phyloP scores from a whole-genome alignment of 2,113 vertebrate species.

The Ancistrus triradiatus region DNA sequence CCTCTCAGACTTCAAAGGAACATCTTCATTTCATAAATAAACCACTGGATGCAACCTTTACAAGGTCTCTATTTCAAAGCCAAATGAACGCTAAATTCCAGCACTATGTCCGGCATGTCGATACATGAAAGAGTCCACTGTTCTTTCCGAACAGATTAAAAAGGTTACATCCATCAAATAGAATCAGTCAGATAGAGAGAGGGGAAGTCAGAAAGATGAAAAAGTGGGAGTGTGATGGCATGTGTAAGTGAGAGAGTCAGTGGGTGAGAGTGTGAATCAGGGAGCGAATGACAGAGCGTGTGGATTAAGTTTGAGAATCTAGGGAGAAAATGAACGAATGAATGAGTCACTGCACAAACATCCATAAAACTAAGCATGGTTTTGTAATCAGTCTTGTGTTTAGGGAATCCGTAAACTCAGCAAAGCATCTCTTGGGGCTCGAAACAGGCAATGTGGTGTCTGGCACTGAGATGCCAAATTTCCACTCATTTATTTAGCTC shows the following conservation, averaged over 20 bases:
- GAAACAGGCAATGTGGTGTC: slow-evolving; percentile 16
- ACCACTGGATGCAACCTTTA: slow-evolving; percentile 28
- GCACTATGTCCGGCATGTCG: slow-evolving; percentile 2
- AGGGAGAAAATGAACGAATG: not conserved
- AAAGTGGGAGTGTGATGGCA: not conserved
- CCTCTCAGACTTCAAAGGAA: slow-evolving; percentile 20
- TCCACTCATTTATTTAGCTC: slow-evolving; percentile 4
- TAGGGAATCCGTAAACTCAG: slow-evolving; percentile 5
- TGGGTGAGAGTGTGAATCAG: too few species aligned
- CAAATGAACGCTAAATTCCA: not conserved
- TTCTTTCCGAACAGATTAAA: too few species aligned
- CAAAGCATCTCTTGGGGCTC: not conserved
- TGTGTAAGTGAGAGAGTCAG: too few species aligned
- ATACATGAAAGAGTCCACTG: too few species aligned
- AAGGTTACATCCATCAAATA: not conserved
- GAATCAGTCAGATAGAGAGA: not conserved
- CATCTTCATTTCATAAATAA: slow-evolving; percentile 4
- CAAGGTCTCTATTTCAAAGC: slow-evolving; percentile 23
- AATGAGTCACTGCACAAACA: too few species aligned
- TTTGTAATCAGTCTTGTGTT: not conserved
- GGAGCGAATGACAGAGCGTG: not conserved
- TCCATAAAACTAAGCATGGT: not conserved
- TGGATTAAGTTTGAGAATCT: not conserved
- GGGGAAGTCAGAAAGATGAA: not conserved
- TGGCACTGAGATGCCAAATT: slow-evolving; percentile 18